Evolutionary conservation across 2,113 vertebrate species (phyloP).

Genomic region (Chaetops frenatus): DNA sequence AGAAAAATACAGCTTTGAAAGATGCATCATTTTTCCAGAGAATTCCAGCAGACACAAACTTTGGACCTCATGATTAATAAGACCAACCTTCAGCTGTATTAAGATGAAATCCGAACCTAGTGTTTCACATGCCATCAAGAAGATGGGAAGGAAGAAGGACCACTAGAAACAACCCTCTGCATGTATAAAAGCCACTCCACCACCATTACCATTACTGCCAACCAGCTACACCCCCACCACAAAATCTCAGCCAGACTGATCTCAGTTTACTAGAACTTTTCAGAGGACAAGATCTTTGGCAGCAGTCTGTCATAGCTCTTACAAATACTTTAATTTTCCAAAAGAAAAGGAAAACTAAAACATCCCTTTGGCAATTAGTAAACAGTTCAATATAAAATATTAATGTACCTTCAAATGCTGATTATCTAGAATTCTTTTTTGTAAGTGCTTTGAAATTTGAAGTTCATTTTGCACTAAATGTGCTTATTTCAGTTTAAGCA

Average conservation of each 20-base stretch:
- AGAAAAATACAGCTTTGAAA: background rate
- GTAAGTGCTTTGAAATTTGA: background rate
- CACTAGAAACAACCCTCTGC: background rate
- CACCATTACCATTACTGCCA: background rate
- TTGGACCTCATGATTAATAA: background rate
- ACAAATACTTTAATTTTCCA: background rate
- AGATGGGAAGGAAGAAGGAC: background rate
- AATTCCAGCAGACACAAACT: background rate
- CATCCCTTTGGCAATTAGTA: background rate
- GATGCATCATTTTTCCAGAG: background rate
- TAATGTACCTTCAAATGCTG: background rate
- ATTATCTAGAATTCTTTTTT: background rate
- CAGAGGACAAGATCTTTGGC: background rate
- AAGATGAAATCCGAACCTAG: background rate
- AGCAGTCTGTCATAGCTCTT: background rate
- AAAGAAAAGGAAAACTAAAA: background rate
- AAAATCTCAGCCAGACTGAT: background rate
- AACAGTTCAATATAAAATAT: slow-evolving; percentile 12
- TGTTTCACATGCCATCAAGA: background rate
- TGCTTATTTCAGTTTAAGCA: background rate
- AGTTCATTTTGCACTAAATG: background rate
- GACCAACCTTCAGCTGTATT: background rate
- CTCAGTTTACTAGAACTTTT: background rate
- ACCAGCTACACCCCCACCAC: background rate
- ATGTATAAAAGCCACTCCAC: background rate